These are phyloP conservation scores for Sitobion miscanthi DNA, from an alignment of 1,140 invertebrate genomes.

Conservation along the genomic window DNA sequence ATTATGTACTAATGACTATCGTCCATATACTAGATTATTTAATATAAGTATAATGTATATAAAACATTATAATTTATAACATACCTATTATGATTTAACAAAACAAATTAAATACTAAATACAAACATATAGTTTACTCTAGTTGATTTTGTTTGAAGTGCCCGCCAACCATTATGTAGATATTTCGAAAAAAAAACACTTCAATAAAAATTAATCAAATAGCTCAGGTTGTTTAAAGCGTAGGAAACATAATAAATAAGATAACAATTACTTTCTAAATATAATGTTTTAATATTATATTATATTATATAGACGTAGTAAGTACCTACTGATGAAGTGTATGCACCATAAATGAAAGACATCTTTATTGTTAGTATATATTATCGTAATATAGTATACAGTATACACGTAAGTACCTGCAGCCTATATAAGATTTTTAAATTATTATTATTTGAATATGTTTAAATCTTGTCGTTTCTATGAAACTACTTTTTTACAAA, in stretches of 20 bases:
- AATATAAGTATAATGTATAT: neutral
- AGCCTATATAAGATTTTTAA: neutral
- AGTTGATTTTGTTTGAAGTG: neutral
- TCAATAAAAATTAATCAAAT: neutral
- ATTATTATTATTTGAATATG: neutral
- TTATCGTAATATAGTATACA: neutral
- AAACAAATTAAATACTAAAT: neutral
- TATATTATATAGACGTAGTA: neutral
- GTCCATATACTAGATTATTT: neutral
- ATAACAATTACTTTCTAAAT: slow-evolving; percentile 14
- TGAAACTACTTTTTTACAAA: neutral
- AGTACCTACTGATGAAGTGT: neutral
- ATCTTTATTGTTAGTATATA: slow-evolving; percentile 3
- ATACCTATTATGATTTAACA: neutral
- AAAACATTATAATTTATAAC: too few relatives aligned
- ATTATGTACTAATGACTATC: neutral
- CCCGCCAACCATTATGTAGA: neutral
- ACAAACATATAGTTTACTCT: neutral
- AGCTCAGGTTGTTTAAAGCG: neutral
- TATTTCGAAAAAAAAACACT: neutral
- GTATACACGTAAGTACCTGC: neutral
- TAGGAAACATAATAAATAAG: neutral
- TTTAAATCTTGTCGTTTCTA: neutral
- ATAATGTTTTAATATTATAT: slow-evolving; percentile 1
- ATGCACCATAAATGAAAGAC: neutral